Evolutionary conservation across 2,888 invertebrate genomes (phyloP).

Genomic region (Phengaris arion): DNA sequence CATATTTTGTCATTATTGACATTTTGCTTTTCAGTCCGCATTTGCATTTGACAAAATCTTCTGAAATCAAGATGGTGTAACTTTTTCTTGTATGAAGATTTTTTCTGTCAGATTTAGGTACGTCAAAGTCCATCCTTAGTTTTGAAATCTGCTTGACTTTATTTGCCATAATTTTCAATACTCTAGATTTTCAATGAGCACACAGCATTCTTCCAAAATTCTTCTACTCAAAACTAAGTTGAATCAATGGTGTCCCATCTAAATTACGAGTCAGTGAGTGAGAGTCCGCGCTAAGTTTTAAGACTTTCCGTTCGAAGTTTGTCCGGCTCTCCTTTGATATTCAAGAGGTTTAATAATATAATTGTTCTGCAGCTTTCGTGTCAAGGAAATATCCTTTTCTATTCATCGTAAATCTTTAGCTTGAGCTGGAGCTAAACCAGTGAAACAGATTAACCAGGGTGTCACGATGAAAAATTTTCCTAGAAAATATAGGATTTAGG

Average conservation of each 20-base stretch:
- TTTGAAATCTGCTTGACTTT: too few relatives aligned
- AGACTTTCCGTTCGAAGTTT: slow-evolving; percentile 52
- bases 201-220: too few relatives aligned
- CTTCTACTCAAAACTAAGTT: background rate
- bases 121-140: too few relatives aligned
- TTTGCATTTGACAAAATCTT: too few relatives aligned
- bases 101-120: too few relatives aligned
- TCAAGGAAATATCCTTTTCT: slow-evolving; percentile 21
- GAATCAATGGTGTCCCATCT: slow-evolving; percentile 22
- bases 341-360: slow-evolving; percentile 53
- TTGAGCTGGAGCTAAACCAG: background rate
- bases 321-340: slow-evolving; percentile 62
- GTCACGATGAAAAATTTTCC: background rate
- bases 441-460: background rate
- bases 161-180: too few relatives aligned
- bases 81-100: too few relatives aligned
- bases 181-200: too few relatives aligned
- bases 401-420: slow-evolving; percentile 17
- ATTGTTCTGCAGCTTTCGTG: slow-evolving; percentile 59
- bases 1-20: too few relatives aligned
- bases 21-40: too few relatives aligned
- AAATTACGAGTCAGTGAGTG: slow-evolving; percentile 46
- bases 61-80: too few relatives aligned
- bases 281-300: slow-evolving; percentile 51
- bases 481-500: background rate